Conservation (phyloP, 1,140 invertebrate genomes). For the Cydia amplana region DNA sequence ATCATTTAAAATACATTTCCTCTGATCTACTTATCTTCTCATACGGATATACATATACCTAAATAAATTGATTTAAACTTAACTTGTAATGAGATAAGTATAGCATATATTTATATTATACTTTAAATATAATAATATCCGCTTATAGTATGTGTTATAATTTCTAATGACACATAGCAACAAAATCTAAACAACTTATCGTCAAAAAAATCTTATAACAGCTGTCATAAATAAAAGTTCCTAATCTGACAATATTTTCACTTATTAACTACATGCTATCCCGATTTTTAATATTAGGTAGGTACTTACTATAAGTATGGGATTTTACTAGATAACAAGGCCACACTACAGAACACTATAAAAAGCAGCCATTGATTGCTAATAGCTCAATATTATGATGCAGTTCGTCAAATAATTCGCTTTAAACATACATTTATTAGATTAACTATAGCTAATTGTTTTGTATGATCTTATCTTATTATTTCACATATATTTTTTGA, state of each 20-base stretch:
- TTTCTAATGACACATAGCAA: not conserved
- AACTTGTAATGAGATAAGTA: not conserved
- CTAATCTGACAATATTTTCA: not conserved
- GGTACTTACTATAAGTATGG: not conserved
- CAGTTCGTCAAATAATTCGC: not conserved
- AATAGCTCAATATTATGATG: not conserved
- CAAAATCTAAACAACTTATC: too few relatives aligned
- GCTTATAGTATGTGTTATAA: not conserved
- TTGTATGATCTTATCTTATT: too few relatives aligned
- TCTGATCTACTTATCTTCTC: not conserved
- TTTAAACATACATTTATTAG: not conserved
- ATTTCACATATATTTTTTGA: not conserved
- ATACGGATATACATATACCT: not conserved
- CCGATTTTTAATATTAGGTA: not conserved
- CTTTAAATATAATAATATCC: not conserved
- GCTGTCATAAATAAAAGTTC: not conserved
- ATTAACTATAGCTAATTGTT: not conserved
- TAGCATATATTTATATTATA: not conserved
- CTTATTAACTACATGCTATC: not conserved
- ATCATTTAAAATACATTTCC: not conserved
- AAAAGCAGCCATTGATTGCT: constrained; percentile 1
- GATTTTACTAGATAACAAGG: constrained; percentile 3
- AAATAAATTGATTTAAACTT: not conserved
- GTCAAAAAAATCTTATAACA: not conserved
- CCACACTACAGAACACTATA: constrained; percentile 6